Percentiles rank a stretch among this genome's conserved stretches.
Evolutionary conservation across 2,888 invertebrate species (phyloP).

Genomic region (Sinohyriopsis cumingii): DNA sequence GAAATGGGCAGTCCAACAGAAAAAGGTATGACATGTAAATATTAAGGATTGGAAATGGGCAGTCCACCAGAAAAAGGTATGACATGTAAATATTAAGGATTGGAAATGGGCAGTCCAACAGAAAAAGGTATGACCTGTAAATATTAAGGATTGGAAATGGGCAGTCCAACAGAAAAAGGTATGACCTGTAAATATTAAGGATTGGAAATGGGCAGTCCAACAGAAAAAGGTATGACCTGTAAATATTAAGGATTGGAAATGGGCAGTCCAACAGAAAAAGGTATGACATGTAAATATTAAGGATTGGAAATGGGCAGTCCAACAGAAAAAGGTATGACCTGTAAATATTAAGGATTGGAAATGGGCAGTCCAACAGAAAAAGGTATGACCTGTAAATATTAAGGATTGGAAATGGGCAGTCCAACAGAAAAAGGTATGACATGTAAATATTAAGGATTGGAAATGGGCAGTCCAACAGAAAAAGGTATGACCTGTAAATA

Average conservation of each 20-base stretch:
- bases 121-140: slow-evolving; percentile 55
- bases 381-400: slow-evolving; percentile 44
- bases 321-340: slow-evolving; percentile 63
- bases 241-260: slow-evolving; percentile 31
- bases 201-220: slow-evolving; percentile 57
- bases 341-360: slow-evolving; percentile 21
- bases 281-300: slow-evolving; percentile 31
- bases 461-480: slow-evolving; percentile 63
- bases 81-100: slow-evolving; percentile 1
- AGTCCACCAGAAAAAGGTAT: slow-evolving; percentile 63
- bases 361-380: slow-evolving; percentile 62
- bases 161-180: slow-evolving; percentile 65
- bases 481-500: slow-evolving; percentile 47
- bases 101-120: slow-evolving; percentile 60
- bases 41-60: slow-evolving; percentile 48
- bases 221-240: slow-evolving; percentile 60
- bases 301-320: slow-evolving; percentile 53
- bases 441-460: slow-evolving; percentile 5
- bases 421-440: slow-evolving; percentile 62
- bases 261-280: slow-evolving; percentile 63
- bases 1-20: slow-evolving; percentile 61
- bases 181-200: slow-evolving; percentile 5
- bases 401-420: slow-evolving; percentile 51
- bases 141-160: slow-evolving; percentile 41
- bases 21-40: slow-evolving; percentile 50